These are phyloP conservation scores for Caradrina clavipalpis DNA, from an alignment of 2,888 invertebrate species.

Conservation along the genomic window DNA sequence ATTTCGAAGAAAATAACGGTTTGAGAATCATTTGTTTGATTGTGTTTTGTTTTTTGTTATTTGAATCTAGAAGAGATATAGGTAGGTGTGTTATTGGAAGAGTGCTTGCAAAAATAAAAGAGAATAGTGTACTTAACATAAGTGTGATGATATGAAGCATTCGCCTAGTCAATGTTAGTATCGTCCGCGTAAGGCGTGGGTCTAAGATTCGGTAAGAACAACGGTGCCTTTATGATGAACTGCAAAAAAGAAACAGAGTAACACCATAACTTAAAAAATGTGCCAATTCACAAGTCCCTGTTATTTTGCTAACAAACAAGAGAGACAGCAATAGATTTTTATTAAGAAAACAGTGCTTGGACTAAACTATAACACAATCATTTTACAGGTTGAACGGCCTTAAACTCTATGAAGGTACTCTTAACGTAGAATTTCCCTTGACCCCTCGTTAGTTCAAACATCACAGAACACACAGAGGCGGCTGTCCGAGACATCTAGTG, in stretches of 20 bases:
- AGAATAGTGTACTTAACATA: too few relatives aligned
- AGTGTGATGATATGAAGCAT: too few relatives aligned
- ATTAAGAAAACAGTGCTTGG: neutral
- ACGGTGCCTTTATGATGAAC: too few relatives aligned
- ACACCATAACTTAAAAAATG: too few relatives aligned
- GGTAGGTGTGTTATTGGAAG: too few relatives aligned
- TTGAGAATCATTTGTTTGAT: neutral
- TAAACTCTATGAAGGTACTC: constrained; percentile 10
- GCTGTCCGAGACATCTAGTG: constrained; percentile 33
- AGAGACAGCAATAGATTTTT: too few relatives aligned
- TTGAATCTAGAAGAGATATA: too few relatives aligned
- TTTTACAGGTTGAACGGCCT: neutral
- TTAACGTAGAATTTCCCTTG: constrained; percentile 13
- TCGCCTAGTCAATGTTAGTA: too few relatives aligned
- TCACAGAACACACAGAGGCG: neutral
- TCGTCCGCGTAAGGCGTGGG: too few relatives aligned
- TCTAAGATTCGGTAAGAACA: too few relatives aligned
- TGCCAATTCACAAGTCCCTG: neutral
- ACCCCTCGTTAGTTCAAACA: constrained; percentile 16
- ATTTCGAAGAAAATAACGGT: neutral
- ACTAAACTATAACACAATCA: neutral
- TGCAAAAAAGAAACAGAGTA: too few relatives aligned
- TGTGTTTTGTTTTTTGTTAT: neutral
- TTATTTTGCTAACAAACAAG: neutral
- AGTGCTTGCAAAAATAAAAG: too few relatives aligned